Evolutionary conservation across 1,140 invertebrate genomes (phyloP).

Genomic region (Venturia canescens): DNA sequence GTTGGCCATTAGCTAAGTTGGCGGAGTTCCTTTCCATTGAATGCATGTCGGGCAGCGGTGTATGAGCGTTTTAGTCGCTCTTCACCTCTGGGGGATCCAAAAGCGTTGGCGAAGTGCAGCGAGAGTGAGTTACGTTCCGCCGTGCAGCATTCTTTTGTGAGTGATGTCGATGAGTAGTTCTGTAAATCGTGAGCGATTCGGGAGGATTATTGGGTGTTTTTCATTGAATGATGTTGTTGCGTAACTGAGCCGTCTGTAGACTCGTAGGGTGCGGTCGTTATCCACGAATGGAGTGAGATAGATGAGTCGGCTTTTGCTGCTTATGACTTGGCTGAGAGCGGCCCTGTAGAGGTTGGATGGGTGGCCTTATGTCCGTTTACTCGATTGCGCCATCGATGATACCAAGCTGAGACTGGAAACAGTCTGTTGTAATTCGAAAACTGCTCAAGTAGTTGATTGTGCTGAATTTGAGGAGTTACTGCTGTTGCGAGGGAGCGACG

Average conservation of each 20-base stretch:
- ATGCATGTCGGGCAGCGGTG: constrained; percentile 9
- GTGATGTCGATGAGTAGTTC: neutral
- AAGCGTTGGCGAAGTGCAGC: neutral
- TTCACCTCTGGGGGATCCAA: constrained; percentile 14
- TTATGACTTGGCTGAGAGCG: constrained; percentile 3
- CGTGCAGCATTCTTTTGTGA: neutral
- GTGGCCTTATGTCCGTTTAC: neutral
- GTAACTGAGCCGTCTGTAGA: no score
- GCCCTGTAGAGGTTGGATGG: neutral
- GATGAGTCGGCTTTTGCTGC: no score
- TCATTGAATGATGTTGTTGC: no score
- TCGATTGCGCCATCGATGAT: neutral
- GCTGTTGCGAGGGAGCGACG: no score
- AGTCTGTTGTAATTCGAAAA: neutral
- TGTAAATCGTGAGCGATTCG: constrained; percentile 14
- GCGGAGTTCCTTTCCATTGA: neutral
- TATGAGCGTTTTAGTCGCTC: neutral
- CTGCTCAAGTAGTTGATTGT: no score
- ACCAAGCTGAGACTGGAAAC: constrained; percentile 1
- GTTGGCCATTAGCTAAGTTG: neutral
- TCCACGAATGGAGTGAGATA: no score
- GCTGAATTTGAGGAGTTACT: no score
- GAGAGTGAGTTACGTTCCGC: constrained; percentile 25
- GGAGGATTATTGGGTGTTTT: constrained; percentile 29
- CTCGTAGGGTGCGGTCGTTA: no score